Percentiles rank a stretch among this genome's conserved stretches.
Conservation (phyloP, 2,888 invertebrate species). For the Lissocephala sabroskyi region DNA sequence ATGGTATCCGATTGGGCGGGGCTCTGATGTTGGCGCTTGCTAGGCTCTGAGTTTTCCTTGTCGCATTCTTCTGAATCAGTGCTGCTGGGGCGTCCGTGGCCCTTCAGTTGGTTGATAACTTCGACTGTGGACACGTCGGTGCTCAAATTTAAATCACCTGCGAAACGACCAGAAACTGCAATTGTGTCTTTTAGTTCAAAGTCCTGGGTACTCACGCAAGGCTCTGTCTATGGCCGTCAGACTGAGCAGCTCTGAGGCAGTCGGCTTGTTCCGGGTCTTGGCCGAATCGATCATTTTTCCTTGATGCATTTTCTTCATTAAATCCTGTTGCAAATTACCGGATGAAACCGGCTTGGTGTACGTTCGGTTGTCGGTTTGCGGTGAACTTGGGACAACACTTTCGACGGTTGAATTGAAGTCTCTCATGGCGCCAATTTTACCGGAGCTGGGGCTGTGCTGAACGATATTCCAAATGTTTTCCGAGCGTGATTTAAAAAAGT, state of each 20-base stretch:
- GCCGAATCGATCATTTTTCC: constrained; percentile 48
- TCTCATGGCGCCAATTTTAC: too few relatives aligned
- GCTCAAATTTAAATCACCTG: constrained; percentile 59
- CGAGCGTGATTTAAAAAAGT: constrained; percentile 66
- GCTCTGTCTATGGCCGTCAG: constrained; percentile 68
- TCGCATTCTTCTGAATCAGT: constrained; percentile 22
- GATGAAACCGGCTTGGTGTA: constrained; percentile 51
- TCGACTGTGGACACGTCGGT: constrained; percentile 56
- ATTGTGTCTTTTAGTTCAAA: not conserved
- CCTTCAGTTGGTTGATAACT: constrained; percentile 50
- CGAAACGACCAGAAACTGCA: constrained; percentile 1
- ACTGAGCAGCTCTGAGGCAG: constrained; percentile 63
- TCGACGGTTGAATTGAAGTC: constrained; percentile 5
- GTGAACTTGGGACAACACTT: constrained; percentile 35
- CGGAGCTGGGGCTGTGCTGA: constrained; percentile 29
- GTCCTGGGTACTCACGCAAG: constrained; percentile 47
- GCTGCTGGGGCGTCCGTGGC: constrained; percentile 19
- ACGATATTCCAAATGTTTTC: constrained; percentile 65
- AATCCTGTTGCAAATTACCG: constrained; percentile 32
- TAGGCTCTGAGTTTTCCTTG: constrained; percentile 63
- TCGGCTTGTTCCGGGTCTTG: constrained; percentile 17
- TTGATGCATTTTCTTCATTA: constrained; percentile 41
- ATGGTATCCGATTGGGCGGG: constrained; percentile 53
- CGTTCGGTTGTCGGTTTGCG: constrained; percentile 60
- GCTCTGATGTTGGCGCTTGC: constrained; percentile 10